These are phyloP conservation scores for Pantherophis vulpinus DNA, from an alignment of 2,797 vertebrate genomes.

Conservation along the genomic window DNA sequence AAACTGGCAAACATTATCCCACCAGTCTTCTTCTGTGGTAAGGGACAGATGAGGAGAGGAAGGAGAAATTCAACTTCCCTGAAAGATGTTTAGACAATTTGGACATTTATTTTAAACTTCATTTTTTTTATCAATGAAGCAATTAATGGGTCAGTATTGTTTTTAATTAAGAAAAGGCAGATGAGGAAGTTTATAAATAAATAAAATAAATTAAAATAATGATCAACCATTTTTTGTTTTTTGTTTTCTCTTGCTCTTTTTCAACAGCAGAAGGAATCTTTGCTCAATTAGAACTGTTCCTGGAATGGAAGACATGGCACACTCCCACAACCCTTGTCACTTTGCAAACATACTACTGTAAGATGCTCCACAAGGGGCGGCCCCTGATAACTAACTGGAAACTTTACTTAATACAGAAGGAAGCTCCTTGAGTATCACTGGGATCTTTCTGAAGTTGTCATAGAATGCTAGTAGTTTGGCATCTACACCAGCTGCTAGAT, in stretches of 20 bases:
- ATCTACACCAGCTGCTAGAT: neutral
- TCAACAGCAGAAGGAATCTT: neutral
- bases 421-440: neutral
- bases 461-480: neutral
- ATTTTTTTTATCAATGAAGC: neutral
- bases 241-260: neutral
- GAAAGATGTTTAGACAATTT: neutral
- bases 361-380: neutral
- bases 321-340: neutral
- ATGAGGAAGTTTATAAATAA: neutral
- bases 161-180: neutral
- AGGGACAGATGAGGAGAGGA: neutral
- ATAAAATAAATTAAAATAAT: neutral
- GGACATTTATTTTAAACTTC: neutral
- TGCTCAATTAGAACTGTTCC: neutral
- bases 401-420: neutral
- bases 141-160: neutral
- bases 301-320: neutral
- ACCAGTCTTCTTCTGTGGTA: neutral
- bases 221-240: neutral
- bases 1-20: neutral
- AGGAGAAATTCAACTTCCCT: neutral
- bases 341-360: neutral
- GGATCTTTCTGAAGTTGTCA: neutral
- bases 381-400: neutral